Base-by-base conservation (phyloP, 2,797 vertebrate species). In the Chromobotia macracanthus region DNA sequence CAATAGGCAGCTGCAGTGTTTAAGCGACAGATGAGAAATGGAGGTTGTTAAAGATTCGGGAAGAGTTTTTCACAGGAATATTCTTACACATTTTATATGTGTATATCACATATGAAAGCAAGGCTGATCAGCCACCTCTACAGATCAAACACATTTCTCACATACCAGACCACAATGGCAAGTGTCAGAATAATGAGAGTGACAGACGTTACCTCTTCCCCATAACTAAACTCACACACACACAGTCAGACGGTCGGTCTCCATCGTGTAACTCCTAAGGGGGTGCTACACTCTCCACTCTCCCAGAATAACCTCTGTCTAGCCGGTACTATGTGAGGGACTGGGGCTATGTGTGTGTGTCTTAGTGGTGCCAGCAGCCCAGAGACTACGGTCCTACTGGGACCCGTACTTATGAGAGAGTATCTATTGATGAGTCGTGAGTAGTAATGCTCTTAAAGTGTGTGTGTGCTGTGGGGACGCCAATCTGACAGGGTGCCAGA, bases 281-380 rank as follows among this genome's bases (percentile, higher is more conserved):
- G 80, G 51, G 21, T 77, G 18, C 38, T 73, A 77, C 72, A 80
- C 25, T 31, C 70, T 35, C 50, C 75, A 55, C 44, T 75, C 67
- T 86, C 72, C 68, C 64, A 68, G 72, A 81, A 82, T 81, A 82
- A 84, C 75, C 63, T 48, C 16, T 60, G 75, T 81, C 81, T 83
- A 75, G 73, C 72, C 75, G 48, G 72, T 64, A 23, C 35, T 44
- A 68, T 50, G 38, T 86, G 68, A 51, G 82, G 56, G 80, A 84
- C 65, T 78, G 44, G 65, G 72, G 46, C 69, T 79, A 38, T 69
- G 35, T 72, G 64, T 58, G 55, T 77, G 50, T 51, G 65, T 77
- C 8, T 75, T 23, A 25, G 25, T 71, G 56, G 46, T 74, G 63
- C 35, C 75, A 78, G 58, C 55, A 38, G 53, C 25, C 63, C 44